Evolutionary conservation across 2,888 invertebrate species (phyloP).

Genomic region (Drosophila villosipedis): DNA sequence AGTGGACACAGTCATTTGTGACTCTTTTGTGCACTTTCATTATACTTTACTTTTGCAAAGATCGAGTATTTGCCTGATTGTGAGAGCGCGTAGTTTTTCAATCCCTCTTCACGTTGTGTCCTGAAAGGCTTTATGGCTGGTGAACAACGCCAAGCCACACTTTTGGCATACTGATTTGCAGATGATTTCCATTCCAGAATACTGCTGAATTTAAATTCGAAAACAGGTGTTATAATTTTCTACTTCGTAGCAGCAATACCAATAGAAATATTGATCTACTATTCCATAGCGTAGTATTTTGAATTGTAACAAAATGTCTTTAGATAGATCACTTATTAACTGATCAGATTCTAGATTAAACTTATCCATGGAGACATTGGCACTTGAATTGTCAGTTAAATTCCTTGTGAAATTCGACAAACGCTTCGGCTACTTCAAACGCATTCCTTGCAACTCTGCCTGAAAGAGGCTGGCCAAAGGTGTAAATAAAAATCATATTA

Average conservation of each 20-base stretch:
- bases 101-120: not conserved
- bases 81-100: not conserved
- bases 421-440: slow-evolving; percentile 66
- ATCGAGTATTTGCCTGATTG: not conserved
- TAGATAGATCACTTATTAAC: not conserved
- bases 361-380: not conserved
- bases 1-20: slow-evolving; percentile 16
- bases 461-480: slow-evolving; percentile 41
- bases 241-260: no score
- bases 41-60: not conserved
- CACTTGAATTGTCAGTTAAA: not conserved
- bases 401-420: slow-evolving; percentile 18
- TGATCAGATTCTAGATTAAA: not conserved
- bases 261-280: no score
- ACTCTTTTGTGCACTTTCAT: not conserved
- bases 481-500: slow-evolving; percentile 76
- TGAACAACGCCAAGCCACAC: not conserved
- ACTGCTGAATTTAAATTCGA: not conserved
- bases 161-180: not conserved
- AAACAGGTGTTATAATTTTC: not conserved
- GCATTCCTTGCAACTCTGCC: slow-evolving; percentile 56
- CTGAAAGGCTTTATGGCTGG: not conserved
- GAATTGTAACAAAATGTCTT: not conserved
- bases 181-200: not conserved
- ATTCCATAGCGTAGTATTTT: not conserved